Percentiles rank a stretch among this genome's conserved stretches.
Evolutionary conservation across 2,888 invertebrate genomes (phyloP).

Genomic region (Cryptops parisi): DNA sequence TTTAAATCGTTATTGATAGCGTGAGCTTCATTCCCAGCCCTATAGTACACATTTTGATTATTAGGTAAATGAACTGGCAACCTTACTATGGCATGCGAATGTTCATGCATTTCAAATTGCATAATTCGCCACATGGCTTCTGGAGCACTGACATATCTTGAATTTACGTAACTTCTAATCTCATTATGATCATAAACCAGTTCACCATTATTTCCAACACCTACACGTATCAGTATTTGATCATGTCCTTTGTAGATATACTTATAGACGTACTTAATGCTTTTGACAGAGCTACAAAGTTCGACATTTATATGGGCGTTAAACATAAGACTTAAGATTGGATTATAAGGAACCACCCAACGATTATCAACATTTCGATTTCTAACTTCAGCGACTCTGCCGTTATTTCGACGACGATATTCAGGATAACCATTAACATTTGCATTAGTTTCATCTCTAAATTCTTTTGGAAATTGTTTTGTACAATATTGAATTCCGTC

Average conservation of each 20-base stretch:
- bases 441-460: background rate
- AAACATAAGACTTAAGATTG: background rate
- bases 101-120: no score
- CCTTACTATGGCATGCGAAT: no score
- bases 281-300: background rate
- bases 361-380: background rate
- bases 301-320: background rate
- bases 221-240: background rate
- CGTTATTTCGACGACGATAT: background rate
- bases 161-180: background rate
- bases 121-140: no score
- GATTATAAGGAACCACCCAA: background rate
- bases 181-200: background rate
- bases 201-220: background rate
- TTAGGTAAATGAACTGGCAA: no score
- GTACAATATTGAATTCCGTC: no score
- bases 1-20: no score
- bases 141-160: background rate
- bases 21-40: no score
- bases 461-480: background rate
- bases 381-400: background rate
- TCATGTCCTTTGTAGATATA: background rate
- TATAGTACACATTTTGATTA: no score
- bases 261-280: background rate
- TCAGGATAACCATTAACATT: background rate